Percentiles rank a stretch among this genome's conserved stretches.
phyloP scores from a whole-genome alignment of 2,113 vertebrate genomes.

The Ptyas mucosa region DNA sequence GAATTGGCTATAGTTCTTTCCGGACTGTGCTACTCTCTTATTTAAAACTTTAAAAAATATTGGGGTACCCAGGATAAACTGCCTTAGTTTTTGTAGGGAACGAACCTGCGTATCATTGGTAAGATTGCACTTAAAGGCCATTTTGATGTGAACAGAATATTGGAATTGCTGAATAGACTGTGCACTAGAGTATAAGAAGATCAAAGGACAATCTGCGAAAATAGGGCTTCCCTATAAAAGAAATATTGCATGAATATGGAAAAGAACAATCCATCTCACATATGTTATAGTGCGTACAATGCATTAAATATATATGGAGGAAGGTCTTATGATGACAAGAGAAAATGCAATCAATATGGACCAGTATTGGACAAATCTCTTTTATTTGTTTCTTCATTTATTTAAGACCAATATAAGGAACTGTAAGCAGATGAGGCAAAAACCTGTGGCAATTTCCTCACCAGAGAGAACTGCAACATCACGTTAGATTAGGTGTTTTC shows the following conservation, averaged over 20 bases:
- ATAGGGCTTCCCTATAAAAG: background rate
- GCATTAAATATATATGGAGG: background rate
- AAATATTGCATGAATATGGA: background rate
- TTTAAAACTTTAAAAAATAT: background rate
- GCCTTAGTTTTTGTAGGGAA: background rate
- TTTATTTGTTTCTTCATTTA: background rate
- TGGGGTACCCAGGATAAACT: background rate
- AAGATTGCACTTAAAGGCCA: background rate
- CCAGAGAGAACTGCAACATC: background rate
- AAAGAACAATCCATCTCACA: background rate
- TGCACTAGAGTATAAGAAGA: background rate
- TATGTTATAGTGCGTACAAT: background rate
- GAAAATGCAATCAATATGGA: background rate
- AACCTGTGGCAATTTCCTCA: background rate
- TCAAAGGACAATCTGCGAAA: background rate
- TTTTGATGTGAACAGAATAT: background rate
- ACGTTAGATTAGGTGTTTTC: background rate
- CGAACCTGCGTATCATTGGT: background rate
- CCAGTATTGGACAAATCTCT: background rate
- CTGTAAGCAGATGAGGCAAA: background rate
- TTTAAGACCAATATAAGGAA: background rate
- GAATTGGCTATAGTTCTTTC: background rate
- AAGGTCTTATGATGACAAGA: background rate
- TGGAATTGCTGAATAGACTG: background rate
- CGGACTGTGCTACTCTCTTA: background rate